Evolutionary conservation across 2,888 invertebrate species (phyloP).

Genomic region (Phrixothrix hirtus): DNA sequence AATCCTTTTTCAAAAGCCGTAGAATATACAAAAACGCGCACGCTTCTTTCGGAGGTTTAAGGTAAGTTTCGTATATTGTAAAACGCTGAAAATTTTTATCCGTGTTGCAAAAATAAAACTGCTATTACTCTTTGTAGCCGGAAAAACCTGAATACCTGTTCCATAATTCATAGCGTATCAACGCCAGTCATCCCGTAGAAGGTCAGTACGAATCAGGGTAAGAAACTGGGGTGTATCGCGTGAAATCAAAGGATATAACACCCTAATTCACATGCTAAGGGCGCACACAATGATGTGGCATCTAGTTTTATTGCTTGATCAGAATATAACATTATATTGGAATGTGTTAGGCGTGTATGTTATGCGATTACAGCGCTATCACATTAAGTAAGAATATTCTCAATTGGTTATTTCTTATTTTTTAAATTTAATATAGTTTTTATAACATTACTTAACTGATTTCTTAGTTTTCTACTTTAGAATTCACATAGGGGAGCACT

Average conservation of each 20-base stretch:
- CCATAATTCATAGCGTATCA: conserved; percentile 48
- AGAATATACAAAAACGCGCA: conserved; percentile 1
- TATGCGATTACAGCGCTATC: conserved; percentile 29
- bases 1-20: conserved; percentile 2
- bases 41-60: neutral
- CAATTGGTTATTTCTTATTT: too few species aligned
- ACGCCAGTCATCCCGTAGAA: conserved; percentile 44
- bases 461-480: too few species aligned
- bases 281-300: conserved; percentile 53
- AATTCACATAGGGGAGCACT: too few species aligned
- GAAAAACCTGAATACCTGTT: conserved; percentile 42
- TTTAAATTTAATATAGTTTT: too few species aligned
- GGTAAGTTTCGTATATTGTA: neutral
- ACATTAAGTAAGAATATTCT: conserved; percentile 14
- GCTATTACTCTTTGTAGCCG: conserved; percentile 29
- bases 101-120: conserved; percentile 21
- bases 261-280: conserved; percentile 54
- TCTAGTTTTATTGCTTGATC: conserved; percentile 57
- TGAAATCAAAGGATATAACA: conserved; percentile 52
- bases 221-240: conserved; percentile 42
- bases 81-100: conserved; percentile 16
- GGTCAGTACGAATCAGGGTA: conserved; percentile 44
- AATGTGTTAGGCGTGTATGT: conserved; percentile 43
- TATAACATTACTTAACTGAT: too few species aligned
- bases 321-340: conserved; percentile 53